phyloP scores from a whole-genome alignment of 1,140 invertebrate genomes.

The Brachionus calyciflorus region DNA sequence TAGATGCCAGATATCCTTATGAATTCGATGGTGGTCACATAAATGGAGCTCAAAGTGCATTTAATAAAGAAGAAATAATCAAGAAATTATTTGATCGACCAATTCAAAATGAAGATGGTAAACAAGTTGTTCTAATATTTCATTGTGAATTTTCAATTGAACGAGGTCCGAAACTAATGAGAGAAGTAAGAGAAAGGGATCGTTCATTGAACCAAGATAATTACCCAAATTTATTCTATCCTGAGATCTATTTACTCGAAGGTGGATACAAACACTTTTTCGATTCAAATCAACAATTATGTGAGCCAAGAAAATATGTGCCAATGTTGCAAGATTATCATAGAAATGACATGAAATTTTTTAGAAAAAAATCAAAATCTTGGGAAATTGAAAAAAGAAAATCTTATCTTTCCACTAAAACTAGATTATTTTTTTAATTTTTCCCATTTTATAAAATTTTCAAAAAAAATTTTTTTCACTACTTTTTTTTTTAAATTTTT shows the following conservation, averaged over 20 bases:
- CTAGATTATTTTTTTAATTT: not conserved
- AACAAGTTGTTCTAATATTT: slow-evolving; percentile 80
- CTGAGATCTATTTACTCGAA: slow-evolving; percentile 88
- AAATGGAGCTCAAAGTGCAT: slow-evolving; percentile 75
- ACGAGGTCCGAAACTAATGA: slow-evolving; percentile 76
- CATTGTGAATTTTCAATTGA: slow-evolving; percentile 98
- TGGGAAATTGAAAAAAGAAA: not conserved
- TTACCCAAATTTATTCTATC: slow-evolving; percentile 84
- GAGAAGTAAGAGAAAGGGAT: slow-evolving; percentile 72
- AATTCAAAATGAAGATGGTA: slow-evolving; percentile 53
- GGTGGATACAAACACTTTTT: slow-evolving; percentile 91
- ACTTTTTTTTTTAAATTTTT: too few relatives aligned
- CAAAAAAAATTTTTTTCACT: too few relatives aligned
- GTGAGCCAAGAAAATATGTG: slow-evolving; percentile 9
- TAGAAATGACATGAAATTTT: slow-evolving; percentile 37
- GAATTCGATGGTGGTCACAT: slow-evolving; percentile 95
- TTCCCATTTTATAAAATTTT: too few relatives aligned
- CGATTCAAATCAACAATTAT: slow-evolving; percentile 55
- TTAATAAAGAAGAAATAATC: slow-evolving; percentile 72
- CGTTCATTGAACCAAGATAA: slow-evolving; percentile 73
- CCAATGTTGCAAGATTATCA: slow-evolving; percentile 33
- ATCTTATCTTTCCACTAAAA: not conserved
- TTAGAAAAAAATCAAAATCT: slow-evolving; percentile 23
- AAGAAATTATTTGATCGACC: slow-evolving; percentile 62
- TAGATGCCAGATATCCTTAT: slow-evolving; percentile 81